Evolutionary conservation across 2,888 invertebrate species (phyloP).

Genomic region (Drosophila testacea): DNA sequence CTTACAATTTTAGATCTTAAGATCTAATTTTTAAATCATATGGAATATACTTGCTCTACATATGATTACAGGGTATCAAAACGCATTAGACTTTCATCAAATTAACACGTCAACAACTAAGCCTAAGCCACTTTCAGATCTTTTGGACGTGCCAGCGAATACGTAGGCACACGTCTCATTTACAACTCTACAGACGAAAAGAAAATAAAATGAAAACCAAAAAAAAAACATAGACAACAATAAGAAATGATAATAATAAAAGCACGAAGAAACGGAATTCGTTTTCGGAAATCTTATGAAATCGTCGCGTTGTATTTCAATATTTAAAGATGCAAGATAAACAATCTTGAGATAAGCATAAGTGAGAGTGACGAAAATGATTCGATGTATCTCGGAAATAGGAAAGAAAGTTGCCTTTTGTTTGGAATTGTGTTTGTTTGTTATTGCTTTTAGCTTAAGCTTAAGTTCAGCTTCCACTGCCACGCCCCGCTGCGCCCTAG

Average conservation of each 20-base stretch:
- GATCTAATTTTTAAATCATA: not conserved
- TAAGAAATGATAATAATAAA: conserved; percentile 24
- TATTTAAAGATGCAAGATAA: conserved; percentile 69
- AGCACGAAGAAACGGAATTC: conserved; percentile 40
- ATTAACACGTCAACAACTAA: conserved; percentile 34
- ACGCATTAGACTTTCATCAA: conserved; percentile 36
- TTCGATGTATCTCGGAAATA: conserved; percentile 9
- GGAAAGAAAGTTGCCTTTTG: conserved; percentile 40
- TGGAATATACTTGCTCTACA: not conserved
- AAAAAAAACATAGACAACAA: conserved; percentile 22
- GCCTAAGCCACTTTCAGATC: conserved; percentile 38
- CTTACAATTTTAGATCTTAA: too few species aligned
- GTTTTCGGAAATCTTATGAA: conserved; percentile 50
- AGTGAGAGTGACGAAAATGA: conserved; percentile 67
- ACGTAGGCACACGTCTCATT: conserved; percentile 52
- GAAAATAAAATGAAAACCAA: conserved; percentile 10
- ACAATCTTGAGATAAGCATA: conserved; percentile 52
- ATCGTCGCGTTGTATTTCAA: conserved; percentile 49
- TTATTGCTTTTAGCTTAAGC: not conserved
- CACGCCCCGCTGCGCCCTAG: conserved; percentile 45
- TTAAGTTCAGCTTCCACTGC: not conserved
- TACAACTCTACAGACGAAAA: conserved; percentile 27
- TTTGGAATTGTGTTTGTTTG: not conserved
- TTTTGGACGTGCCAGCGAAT: conserved; percentile 48
- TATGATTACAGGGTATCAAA: not conserved